These are phyloP conservation scores for Theonella swinhoei DNA, from an alignment of 37 sponge, comb jelly and placozoan species.

Conservation along the genomic window DNA sequence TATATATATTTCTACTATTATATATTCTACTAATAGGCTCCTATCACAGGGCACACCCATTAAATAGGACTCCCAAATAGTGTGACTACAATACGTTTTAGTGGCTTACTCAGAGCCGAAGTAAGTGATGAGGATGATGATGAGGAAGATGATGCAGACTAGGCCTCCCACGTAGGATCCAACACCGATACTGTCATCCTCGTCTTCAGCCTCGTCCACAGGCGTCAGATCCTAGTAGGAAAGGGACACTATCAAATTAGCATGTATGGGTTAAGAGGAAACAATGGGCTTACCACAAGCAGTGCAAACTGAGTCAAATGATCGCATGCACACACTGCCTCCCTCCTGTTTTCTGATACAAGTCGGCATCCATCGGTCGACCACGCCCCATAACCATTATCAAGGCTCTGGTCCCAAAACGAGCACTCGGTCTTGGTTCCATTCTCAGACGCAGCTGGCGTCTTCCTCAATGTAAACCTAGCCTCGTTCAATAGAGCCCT, in stretches of 20 bases:
- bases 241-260: background rate
- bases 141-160: conserved; percentile 4
- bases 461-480: conserved; percentile 4
- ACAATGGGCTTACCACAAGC: background rate
- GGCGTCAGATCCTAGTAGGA: background rate
- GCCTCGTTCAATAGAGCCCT: conserved; percentile 8
- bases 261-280: background rate
- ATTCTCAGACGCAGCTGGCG: background rate
- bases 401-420: conserved; percentile 53
- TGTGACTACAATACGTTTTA: no score
- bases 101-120: no score
- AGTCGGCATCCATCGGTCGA: conserved; percentile 33
- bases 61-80: no score
- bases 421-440: conserved; percentile 35
- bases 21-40: no score
- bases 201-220: background rate
- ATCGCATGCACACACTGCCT: background rate
- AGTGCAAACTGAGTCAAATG: background rate
- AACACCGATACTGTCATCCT: background rate
- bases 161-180: background rate
- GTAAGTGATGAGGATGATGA: background rate
- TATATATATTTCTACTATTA: no score
- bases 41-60: no score
- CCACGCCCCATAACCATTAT: conserved; percentile 54
- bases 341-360: background rate